Evolutionary conservation across 2,888 invertebrate genomes (phyloP), one percentile per base, ranked within the genome.

Genomic region (Stenodema calcarata): DNA sequence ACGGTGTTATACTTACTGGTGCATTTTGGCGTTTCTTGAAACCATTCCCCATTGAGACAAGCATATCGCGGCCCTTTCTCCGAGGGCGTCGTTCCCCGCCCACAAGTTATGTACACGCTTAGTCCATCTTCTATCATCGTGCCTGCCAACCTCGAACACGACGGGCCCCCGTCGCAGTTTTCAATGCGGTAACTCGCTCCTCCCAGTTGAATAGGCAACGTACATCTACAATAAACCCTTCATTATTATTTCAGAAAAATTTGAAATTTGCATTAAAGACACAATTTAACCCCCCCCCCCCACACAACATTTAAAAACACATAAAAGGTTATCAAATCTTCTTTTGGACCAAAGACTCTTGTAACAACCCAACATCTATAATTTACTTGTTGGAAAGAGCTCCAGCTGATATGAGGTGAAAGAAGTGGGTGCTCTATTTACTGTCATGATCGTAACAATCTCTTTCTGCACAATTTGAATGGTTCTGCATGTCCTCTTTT

Each of bases 21-120:
- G 35, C 85, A 85, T 30, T 35, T 54, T 0, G 85, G 85, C 18
- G 14, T 27, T 54, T 75, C 78, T 28, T 47, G 76, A 18, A 85
- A 85, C 85, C 85, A 85, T 75, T 54, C 35, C 11, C 85, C 76
- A n/a, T 54, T 54, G 18, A 75, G 35, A 14, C 85, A 85, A 18
- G 76, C 85, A 23, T 76, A 76, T 11, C 76, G 85, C 3, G 75
- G 50, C 41, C 54, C 76, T 44, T 84, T 84, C 16, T 54, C 78
- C 0, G 78, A 76, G 6, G 75, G 50, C 7, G 27, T 54, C 0
- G 75, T 76, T 7, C 85, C 85, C n/a, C 54, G 75, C 16, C 85
- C 85, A 35, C 85, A 85, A 28, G 50, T 76, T 28, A 85, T 50
- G 14, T 50, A 30, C 6, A 85, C 41, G 11, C 41, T 85, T n/a